Conservation (phyloP, 2,797 vertebrate species). For the Gallinago nigripennis region DNA sequence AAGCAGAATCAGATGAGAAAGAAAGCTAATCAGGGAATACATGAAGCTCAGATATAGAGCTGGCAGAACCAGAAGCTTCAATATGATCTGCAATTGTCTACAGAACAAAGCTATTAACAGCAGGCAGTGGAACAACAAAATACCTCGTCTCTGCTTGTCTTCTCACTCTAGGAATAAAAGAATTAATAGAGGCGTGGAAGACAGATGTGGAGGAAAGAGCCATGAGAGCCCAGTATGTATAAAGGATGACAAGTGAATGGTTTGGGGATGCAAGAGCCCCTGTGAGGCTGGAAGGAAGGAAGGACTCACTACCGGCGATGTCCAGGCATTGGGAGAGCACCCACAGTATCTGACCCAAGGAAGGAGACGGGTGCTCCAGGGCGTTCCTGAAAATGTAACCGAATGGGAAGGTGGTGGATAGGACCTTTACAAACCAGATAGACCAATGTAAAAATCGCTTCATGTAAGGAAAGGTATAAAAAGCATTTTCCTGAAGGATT, state of each 20-base stretch:
- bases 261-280: neutral
- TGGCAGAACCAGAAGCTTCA: neutral
- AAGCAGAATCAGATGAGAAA: slow-evolving; percentile 2
- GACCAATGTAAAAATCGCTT: neutral
- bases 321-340: neutral
- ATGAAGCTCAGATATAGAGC: neutral
- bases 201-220: neutral
- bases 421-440: neutral
- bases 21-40: neutral
- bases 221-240: neutral
- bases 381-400: neutral
- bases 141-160: slow-evolving; percentile 20
- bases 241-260: neutral
- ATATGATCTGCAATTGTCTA: neutral
- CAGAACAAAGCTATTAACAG: slow-evolving; percentile 27
- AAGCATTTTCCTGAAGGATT: neutral
- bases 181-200: neutral
- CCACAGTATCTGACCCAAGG: neutral
- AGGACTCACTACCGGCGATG: neutral
- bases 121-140: slow-evolving; percentile 20
- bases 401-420: neutral
- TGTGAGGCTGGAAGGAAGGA: neutral
- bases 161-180: neutral
- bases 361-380: neutral
- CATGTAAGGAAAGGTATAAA: neutral